Evolutionary conservation across 2,797 vertebrate genomes (phyloP).

Genomic region (Acipenser oxyrinchus): DNA sequence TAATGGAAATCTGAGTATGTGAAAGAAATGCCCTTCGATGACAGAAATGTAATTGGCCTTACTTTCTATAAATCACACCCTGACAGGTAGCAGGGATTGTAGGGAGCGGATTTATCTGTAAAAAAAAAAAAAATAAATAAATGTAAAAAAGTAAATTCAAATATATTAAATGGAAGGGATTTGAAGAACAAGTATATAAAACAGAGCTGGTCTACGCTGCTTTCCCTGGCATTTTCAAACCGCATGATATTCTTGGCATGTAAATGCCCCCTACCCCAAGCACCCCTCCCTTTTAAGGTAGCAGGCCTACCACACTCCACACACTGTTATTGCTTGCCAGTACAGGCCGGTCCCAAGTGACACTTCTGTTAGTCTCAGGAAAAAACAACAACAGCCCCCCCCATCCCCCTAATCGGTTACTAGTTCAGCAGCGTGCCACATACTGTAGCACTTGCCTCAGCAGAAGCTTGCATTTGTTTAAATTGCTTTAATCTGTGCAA

Average conservation of each 20-base stretch:
- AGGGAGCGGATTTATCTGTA: not conserved
- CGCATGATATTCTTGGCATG: conserved; percentile 35
- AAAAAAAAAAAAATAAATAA: conserved; percentile 22
- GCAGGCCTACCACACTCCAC: conserved; percentile 32
- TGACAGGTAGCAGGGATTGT: conserved; percentile 9
- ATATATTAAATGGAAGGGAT: conserved; percentile 33
- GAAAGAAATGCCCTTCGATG: conserved; percentile 36
- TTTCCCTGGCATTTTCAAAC: conserved; percentile 30
- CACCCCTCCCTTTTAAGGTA: conserved; percentile 20
- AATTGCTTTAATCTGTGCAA: conserved; percentile 56
- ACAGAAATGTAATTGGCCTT: conserved; percentile 39
- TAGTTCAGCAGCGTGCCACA: conserved; percentile 18
- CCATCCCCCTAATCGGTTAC: not conserved
- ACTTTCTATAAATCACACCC: conserved; percentile 40
- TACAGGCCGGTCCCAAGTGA: conserved; percentile 25
- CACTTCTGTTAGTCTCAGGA: conserved; percentile 15
- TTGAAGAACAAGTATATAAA: conserved; percentile 33
- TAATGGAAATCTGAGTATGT: conserved; percentile 40
- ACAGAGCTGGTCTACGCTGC: conserved; percentile 28
- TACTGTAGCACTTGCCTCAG: conserved; percentile 36
- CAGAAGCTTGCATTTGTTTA: conserved; percentile 39
- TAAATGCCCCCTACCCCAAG: not conserved
- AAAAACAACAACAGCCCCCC: conserved; percentile 12
- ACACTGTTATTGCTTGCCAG: conserved; percentile 29
- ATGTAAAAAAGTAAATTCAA: conserved; percentile 15